Evolutionary conservation across 2,888 invertebrate genomes (phyloP).

Genomic region (Idaea straminata): DNA sequence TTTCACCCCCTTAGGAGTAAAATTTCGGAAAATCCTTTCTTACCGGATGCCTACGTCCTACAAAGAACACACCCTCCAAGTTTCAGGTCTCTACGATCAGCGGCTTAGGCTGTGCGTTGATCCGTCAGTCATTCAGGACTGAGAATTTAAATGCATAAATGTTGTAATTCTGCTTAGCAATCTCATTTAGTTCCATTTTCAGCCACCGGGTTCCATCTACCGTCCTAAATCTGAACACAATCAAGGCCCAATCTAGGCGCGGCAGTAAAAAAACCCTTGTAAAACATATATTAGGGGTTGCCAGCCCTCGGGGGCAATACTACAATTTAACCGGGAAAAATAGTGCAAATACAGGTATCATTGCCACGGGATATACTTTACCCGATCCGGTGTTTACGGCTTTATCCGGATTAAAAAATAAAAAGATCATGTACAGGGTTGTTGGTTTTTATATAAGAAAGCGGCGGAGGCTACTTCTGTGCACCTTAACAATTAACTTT

Average conservation of each 20-base stretch:
- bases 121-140: too few species aligned
- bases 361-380: conserved; percentile 72
- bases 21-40: too few species aligned
- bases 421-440: conserved; percentile 17
- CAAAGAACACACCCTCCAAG: too few species aligned
- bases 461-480: too few species aligned
- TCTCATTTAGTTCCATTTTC: not conserved
- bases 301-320: conserved; percentile 42
- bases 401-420: conserved; percentile 66
- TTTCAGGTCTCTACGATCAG: too few species aligned
- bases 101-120: too few species aligned
- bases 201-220: not conserved
- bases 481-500: too few species aligned
- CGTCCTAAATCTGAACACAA: not conserved
- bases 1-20: too few species aligned
- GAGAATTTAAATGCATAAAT: too few species aligned
- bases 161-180: not conserved
- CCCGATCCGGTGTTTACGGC: conserved; percentile 63
- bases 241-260: not conserved
- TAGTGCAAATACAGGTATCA: conserved; percentile 73
- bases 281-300: conserved; percentile 60
- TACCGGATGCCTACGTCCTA: too few species aligned
- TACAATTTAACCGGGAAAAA: conserved; percentile 68
- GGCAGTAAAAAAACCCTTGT: conserved; percentile 32
- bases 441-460: too few species aligned